Percentiles rank a stretch among this genome's conserved stretches.
These are phyloP conservation scores for Andinoacara biseriatus DNA, from an alignment of 2,113 vertebrate species.

Conservation along the genomic window DNA sequence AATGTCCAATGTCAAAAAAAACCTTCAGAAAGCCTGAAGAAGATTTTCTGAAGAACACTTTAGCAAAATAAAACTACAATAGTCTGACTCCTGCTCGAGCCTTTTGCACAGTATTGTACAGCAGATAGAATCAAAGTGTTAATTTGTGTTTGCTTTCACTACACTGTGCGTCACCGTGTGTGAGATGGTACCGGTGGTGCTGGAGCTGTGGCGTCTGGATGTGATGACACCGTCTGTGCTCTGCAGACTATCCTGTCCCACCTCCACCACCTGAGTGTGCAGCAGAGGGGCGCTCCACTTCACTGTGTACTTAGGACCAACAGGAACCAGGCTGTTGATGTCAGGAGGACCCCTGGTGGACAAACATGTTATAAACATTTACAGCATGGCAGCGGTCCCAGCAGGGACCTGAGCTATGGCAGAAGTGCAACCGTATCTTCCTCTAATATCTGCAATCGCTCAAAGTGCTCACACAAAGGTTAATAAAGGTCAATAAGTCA, in stretches of 20 bases:
- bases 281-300: slow-evolving; percentile 51
- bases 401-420: too few relatives aligned
- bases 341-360: slow-evolving; percentile 55
- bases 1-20: background rate
- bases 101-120: background rate
- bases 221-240: background rate
- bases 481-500: background rate
- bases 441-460: background rate
- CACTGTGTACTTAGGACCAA: slow-evolving; percentile 48
- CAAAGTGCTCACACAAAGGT: background rate
- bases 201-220: slow-evolving; percentile 18
- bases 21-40: background rate
- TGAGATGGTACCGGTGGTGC: slow-evolving; percentile 15
- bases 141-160: background rate
- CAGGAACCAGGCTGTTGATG: slow-evolving; percentile 48
- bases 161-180: background rate
- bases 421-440: too few relatives aligned
- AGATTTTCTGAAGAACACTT: too few relatives aligned
- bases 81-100: background rate
- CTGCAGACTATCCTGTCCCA: slow-evolving; percentile 48
- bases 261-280: slow-evolving; percentile 59
- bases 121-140: background rate
- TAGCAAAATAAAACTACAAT: too few relatives aligned
- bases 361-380: background rate
- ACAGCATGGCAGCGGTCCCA: too few relatives aligned